These are phyloP conservation scores for Gallinago nigripennis DNA, from an alignment of 2,797 vertebrate genomes.

Conservation along the genomic window DNA sequence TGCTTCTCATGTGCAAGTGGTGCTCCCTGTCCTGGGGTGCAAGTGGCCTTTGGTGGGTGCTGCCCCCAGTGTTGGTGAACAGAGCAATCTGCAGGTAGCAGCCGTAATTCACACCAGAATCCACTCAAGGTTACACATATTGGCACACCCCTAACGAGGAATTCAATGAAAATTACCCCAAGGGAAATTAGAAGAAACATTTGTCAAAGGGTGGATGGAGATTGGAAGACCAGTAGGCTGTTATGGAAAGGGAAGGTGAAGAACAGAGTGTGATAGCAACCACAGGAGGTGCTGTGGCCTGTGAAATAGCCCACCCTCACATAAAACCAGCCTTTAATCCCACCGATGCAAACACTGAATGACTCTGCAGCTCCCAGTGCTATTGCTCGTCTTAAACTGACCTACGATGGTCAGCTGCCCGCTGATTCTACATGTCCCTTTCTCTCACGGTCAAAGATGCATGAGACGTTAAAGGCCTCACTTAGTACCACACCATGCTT, in stretches of 20 bases:
- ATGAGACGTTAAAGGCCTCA: neutral
- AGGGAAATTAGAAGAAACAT: neutral
- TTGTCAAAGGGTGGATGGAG: neutral
- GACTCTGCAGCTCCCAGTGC: neutral
- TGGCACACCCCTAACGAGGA: neutral
- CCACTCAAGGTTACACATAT: neutral
- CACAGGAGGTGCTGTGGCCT: neutral
- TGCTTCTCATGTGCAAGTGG: neutral
- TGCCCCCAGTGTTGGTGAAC: fast-evolving
- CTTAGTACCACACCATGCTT: neutral
- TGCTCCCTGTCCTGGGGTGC: neutral
- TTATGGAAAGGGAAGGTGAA: neutral
- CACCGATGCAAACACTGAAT: neutral
- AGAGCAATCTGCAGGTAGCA: neutral
- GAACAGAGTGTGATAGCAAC: neutral
- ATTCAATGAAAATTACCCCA: neutral
- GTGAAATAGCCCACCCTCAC: neutral
- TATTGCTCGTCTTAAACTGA: neutral
- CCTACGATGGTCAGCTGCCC: neutral
- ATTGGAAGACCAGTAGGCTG: neutral
- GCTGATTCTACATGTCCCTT: neutral
- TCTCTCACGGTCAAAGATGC: neutral
- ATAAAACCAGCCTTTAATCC: neutral
- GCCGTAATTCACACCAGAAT: neutral
- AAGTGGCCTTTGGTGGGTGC: neutral